Conservation (phyloP, 37 sponge, comb jelly and placozoan genomes). For the Eunapius fragilis region DNA sequence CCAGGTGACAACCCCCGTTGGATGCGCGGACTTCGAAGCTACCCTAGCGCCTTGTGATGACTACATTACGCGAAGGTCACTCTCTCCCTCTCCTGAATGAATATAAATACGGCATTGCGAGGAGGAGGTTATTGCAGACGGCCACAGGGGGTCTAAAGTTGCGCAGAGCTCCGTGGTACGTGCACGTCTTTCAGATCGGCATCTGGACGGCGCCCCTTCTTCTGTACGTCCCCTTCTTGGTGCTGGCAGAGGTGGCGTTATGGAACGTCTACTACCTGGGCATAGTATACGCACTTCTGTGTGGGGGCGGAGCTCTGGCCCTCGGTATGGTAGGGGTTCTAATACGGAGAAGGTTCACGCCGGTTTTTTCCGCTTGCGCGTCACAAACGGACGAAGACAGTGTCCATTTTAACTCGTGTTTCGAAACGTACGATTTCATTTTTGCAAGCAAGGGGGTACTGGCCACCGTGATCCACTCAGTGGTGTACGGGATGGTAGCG, state of each 20-base stretch:
- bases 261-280: slow-evolving; percentile 49
- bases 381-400: slow-evolving; percentile 52
- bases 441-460: slow-evolving; percentile 16
- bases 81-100: slow-evolving; percentile 58
- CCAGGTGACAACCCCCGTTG: background rate
- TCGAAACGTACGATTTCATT: slow-evolving; percentile 43
- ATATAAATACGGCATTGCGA: slow-evolving; percentile 46
- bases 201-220: slow-evolving; percentile 51
- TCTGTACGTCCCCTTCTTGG: slow-evolving; percentile 37
- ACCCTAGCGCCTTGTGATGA: background rate
- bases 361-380: background rate
- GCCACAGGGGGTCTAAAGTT: slow-evolving; percentile 61
- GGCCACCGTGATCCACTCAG: slow-evolving; percentile 11
- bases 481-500: slow-evolving; percentile 47
- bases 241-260: slow-evolving; percentile 21
- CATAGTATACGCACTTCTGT: slow-evolving; percentile 31
- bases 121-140: slow-evolving; percentile 50
- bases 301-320: background rate
- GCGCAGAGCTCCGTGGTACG: slow-evolving; percentile 40
- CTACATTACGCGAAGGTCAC: background rate
- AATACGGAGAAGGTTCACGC: background rate
- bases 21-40: background rate
- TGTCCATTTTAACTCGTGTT: slow-evolving; percentile 19
- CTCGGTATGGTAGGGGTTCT: background rate
- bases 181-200: slow-evolving; percentile 30